A percentile compares a stretch with the other conserved stretches of the same genome.
These are phyloP conservation scores for Chlorops oryzae DNA, from an alignment of 1,140 invertebrate genomes.

Conservation along the genomic window DNA sequence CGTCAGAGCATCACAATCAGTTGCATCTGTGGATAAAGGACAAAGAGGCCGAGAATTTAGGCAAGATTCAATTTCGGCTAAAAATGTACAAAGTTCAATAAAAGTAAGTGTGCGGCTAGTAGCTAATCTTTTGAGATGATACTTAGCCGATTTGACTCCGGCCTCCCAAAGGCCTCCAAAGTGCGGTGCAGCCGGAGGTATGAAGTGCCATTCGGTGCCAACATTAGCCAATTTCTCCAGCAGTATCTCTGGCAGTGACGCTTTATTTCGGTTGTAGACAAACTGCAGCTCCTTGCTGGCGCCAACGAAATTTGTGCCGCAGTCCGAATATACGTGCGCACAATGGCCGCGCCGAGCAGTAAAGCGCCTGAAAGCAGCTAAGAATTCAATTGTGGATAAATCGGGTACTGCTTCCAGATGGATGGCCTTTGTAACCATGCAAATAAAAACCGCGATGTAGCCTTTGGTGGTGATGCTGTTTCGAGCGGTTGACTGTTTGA, in stretches of 20 bases:
- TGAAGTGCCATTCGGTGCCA: not conserved
- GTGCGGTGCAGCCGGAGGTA: not conserved
- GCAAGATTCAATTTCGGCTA: not conserved
- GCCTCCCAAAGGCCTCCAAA: not conserved
- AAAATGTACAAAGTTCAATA: not conserved
- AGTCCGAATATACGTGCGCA: not conserved
- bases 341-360: not conserved
- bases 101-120: not conserved
- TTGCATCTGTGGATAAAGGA: not conserved
- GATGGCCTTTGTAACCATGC: constrained; percentile 31
- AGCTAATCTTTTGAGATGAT: not conserved
- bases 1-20: not conserved
- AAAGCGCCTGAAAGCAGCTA: not conserved
- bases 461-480: constrained; percentile 25
- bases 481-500: constrained; percentile 15
- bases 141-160: not conserved
- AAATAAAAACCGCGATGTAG: constrained; percentile 44
- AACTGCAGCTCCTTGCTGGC: too few species aligned
- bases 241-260: not conserved
- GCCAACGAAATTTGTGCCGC: not conserved
- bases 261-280: too few species aligned
- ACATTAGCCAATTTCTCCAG: not conserved
- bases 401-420: constrained; percentile 38
- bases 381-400: not conserved
- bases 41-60: not conserved